A percentile compares a stretch with the other conserved stretches of the same genome.
phyloP scores from a whole-genome alignment of 2,113 vertebrate genomes.

The Numenius arquata region DNA sequence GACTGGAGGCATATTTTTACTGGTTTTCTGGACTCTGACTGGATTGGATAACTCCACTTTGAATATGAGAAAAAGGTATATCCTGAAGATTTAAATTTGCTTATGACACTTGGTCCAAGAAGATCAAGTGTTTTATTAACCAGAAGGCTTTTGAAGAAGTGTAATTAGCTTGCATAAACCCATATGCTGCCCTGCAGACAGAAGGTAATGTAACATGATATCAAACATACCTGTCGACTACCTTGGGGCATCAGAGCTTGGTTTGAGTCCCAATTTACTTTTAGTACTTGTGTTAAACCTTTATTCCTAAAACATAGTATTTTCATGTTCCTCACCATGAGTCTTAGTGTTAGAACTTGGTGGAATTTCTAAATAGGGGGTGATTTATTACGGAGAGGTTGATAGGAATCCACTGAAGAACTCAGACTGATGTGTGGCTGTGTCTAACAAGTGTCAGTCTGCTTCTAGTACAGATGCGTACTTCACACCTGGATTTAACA shows the following conservation, averaged over 20 bases:
- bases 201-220: neutral
- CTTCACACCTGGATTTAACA: neutral
- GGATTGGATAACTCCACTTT: neutral
- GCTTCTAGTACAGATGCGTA: neutral
- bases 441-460: neutral
- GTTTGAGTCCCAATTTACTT: neutral
- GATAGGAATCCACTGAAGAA: neutral
- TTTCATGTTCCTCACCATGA: neutral
- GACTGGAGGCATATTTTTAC: neutral
- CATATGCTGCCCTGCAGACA: neutral
- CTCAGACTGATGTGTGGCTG: neutral
- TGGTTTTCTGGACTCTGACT: neutral
- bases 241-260: neutral
- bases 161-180: neutral
- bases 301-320: neutral
- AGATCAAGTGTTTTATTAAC: neutral
- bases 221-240: neutral
- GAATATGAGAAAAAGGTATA: neutral
- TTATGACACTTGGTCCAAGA: neutral
- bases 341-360: neutral
- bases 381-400: neutral
- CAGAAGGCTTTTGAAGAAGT: neutral
- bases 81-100: neutral
- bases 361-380: neutral
- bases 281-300: neutral